phyloP scores from a whole-genome alignment of 2,113 vertebrate species.

The Desmodus rotundus region DNA sequence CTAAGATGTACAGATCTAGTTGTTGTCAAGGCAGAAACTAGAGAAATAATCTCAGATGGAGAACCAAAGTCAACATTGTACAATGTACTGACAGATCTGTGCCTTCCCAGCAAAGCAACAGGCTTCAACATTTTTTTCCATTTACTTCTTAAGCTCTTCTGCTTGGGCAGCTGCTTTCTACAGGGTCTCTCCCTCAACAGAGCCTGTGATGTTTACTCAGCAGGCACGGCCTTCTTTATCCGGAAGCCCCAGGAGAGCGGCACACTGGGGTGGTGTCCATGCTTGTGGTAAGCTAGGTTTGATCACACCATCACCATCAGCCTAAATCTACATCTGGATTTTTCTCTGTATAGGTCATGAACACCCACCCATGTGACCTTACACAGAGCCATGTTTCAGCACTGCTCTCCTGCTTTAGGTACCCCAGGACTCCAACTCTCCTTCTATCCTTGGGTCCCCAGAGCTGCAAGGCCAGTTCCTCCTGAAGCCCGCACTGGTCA shows the following conservation, averaged over 20 bases:
- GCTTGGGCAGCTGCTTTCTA: background rate
- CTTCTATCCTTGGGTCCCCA: conserved; percentile 81
- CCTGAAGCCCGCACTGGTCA: conserved; percentile 81
- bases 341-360: conserved; percentile 87
- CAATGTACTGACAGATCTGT: background rate
- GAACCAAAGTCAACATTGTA: background rate
- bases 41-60: background rate
- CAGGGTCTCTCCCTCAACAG: background rate
- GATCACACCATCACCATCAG: conserved; percentile 7
- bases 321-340: conserved; percentile 46
- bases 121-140: background rate
- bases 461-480: conserved; percentile 91
- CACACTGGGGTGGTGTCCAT: background rate
- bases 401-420: conserved; percentile 68
- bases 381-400: conserved; percentile 90
- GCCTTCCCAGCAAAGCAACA: background rate
- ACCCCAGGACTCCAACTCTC: conserved; percentile 74
- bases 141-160: background rate
- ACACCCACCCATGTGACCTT: conserved; percentile 91
- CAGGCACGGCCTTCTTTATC: background rate
- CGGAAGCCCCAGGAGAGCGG: background rate
- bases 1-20: background rate
- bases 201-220: background rate
- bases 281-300: background rate
- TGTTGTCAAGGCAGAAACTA: background rate